Evolutionary conservation across 2,888 invertebrate genomes (phyloP), one percentile per base, ranked within the genome.

Genomic region (Zootermopsis nevadensis): DNA sequence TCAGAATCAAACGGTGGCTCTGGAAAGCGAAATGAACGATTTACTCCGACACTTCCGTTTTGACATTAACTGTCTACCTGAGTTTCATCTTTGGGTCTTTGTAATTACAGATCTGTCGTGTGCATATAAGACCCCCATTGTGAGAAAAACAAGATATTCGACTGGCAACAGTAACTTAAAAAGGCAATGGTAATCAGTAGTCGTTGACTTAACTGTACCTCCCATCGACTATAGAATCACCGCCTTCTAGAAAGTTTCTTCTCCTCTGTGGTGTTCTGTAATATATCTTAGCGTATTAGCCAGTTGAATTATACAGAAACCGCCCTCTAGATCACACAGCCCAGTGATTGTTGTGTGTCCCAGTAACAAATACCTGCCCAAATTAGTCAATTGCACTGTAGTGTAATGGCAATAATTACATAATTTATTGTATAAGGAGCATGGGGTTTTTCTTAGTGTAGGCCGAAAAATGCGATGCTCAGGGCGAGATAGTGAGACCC

Each of bases 371-470:
- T 42, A 74, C 66, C 79, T 38, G 31, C 30, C 79, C 66, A 79
- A 79, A 79, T 79, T 79, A 79, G 79, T 79, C 79, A 79, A 66
- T 79, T 79, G 53, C 33, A 79, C 31, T 60, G 79, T 35, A 79
- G 35, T 79, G 66, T 79, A 60, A 79, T 79, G 66, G 66, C 66
- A 66, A 79, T 79, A 66, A 79, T 66, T 66, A 60, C 31, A 66
- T 79, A 79, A 66, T 79, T 79, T 79, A 79, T 79, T 60, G 33
- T 60, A 22, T 35, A n/a, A 79, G n/a, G 24, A 66, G 38, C 66
- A 12, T 8, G 79, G 35, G 66, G 74, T 22, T 60, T 1, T 60
- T 42, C 38, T 48, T 48, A 15, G 15, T 48, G 60, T 60, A n/a
- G n/a, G n/a, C 22, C 15, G 69, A 69, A 74, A 74, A 38, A 38